Base-by-base conservation (phyloP, 2,113 vertebrate species). In the Mionectes macconnelli region DNA sequence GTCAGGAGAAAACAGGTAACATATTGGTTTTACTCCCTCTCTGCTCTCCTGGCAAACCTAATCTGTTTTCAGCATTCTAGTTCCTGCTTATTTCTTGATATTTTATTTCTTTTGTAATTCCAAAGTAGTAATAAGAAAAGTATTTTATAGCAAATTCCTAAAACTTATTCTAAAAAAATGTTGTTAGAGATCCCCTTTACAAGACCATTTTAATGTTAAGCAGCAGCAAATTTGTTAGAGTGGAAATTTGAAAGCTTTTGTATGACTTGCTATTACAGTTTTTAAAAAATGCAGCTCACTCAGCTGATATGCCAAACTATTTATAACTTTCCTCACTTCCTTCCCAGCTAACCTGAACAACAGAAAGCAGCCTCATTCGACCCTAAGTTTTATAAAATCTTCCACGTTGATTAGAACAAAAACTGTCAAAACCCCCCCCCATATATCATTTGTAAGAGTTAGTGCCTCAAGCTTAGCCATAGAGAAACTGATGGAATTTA, bases 61-160 rank as follows among this genome's bases (percentile, higher is more conserved):
- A 79, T 44, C 31, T 78, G 67, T 76, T 73, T 86, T 53, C 64
- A 92, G 84, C 40, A 1, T 89, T 93, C 79, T 10, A 49, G 67
- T 55, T 93, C 47, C 91, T 66, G 52, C 87, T 45, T 95, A 69
- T 31, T 94, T 96, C 57, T 89, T 79, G 49, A 47, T 73, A 21
- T 39, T 68, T 80, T 44, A 8, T 60, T 90, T 77, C 14, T 39
- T 66, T 89, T 80, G 92, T 40, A 84, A 74, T 90, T 80, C 75
- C 75, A 77, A 93, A 92, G 72, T 63, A 91, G 78, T 77, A 93
- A 47, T 88, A 96, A 67, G 93, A 96, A 94, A 97, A 92, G 72
- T 88, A 86, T 70, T 93, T 94, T 74, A 86, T 90, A 97, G 79
- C 44, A 95, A 96, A 96, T 90, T 90, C 47, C 72, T 83, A 72